A percentile compares a stretch with the other conserved stretches of the same genome.
Evolutionary conservation across 2,888 invertebrate genomes (phyloP).

Genomic region (Temnothorax unifasciatus): DNA sequence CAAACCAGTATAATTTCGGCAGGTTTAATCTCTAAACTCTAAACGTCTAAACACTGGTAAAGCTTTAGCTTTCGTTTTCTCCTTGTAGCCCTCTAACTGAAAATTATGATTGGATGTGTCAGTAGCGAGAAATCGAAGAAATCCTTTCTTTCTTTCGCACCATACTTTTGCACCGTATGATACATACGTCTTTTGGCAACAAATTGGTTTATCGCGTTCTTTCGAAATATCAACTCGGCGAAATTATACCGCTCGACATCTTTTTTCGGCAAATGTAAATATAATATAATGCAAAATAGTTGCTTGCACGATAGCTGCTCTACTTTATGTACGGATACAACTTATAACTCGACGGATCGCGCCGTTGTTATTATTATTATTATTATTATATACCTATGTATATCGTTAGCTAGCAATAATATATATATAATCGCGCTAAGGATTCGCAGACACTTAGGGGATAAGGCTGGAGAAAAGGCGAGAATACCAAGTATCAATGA

Average conservation of each 20-base stretch:
- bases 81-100: neutral
- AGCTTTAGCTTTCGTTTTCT: neutral
- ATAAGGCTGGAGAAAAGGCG: neutral
- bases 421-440: conserved; percentile 23
- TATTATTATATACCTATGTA: too few species aligned
- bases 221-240: neutral
- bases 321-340: conserved; percentile 38
- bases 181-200: neutral
- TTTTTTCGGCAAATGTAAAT: neutral
- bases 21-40: neutral
- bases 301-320: neutral
- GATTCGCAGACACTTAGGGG: conserved; percentile 10
- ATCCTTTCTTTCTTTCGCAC: neutral
- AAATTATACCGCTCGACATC: neutral
- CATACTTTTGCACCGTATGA: too few species aligned
- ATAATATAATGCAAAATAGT: too few species aligned
- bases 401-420: conserved; percentile 59
- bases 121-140: neutral
- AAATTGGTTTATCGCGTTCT: neutral
- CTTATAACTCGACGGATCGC: conserved; percentile 4
- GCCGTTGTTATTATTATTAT: conserved; percentile 1
- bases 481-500: conserved; percentile 51
- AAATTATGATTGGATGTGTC: neutral
- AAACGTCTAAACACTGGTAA: neutral
- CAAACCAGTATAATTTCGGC: neutral